Evolutionary conservation across 2,113 vertebrate species (phyloP).

Genomic region (Pogonocichla stellata): DNA sequence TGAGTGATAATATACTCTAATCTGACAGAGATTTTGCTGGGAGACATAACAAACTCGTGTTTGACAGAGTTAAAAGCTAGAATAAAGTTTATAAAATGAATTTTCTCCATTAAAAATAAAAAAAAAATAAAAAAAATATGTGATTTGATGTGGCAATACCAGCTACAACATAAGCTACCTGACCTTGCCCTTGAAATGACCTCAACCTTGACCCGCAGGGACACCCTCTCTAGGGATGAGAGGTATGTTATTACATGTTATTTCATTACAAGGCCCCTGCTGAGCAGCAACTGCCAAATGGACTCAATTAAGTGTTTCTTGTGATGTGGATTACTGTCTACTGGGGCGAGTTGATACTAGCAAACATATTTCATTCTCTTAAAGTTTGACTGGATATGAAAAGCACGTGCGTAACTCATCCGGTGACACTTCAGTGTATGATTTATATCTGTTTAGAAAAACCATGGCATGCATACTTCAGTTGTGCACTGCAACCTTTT

Average conservation of each 20-base stretch:
- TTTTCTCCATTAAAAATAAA: neutral
- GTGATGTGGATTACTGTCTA: conserved; percentile 38
- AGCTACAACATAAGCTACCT: neutral
- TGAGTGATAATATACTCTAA: neutral
- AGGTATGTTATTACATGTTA: conserved; percentile 57
- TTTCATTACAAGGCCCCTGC: conserved; percentile 59
- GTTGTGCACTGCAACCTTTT: neutral
- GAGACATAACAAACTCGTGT: neutral
- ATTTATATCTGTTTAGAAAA: conserved; percentile 37
- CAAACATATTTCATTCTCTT: conserved; percentile 48
- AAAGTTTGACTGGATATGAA: conserved; percentile 42
- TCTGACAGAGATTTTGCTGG: neutral
- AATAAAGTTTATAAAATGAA: neutral
- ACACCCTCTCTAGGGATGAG: conserved; percentile 25
- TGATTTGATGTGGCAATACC: neutral
- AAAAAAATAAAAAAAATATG: neutral
- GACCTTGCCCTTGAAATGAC: conserved; percentile 9
- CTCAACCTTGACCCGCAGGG: conserved; percentile 27
- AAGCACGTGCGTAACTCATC: conserved; percentile 22
- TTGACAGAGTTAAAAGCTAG: neutral
- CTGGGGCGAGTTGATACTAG: conserved; percentile 18
- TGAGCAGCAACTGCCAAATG: conserved; percentile 47
- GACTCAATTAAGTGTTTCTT: conserved; percentile 61
- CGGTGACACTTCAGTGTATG: neutral
- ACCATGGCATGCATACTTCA: neutral